phyloP scores from a whole-genome alignment of 2,888 invertebrate species.

The Melanargia galathea region DNA sequence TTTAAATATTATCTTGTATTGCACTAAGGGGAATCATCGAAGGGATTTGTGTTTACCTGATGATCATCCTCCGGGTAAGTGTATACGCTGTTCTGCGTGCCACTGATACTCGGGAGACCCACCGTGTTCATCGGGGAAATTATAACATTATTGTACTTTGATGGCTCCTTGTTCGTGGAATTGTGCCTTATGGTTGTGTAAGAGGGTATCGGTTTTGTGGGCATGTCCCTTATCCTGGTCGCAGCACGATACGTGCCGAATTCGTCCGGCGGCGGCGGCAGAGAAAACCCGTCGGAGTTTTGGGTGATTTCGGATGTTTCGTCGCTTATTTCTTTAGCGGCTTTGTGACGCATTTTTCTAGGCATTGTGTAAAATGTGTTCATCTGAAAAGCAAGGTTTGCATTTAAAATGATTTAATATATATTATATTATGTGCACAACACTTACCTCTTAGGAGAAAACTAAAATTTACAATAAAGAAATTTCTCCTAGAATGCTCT shows the following conservation, averaged over 20 bases:
- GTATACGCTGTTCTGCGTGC: conserved; percentile 60
- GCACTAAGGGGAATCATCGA: conserved; percentile 57
- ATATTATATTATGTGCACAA: no score
- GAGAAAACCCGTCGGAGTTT: conserved; percentile 71
- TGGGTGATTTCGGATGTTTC: conserved; percentile 72
- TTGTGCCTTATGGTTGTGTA: conserved; percentile 65
- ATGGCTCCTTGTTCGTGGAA: conserved; percentile 55
- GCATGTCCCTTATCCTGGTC: conserved; percentile 66
- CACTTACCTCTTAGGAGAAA: no score
- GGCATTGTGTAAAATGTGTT: conserved; percentile 78
- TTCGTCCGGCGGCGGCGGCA: conserved; percentile 77
- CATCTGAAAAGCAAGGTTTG: conserved; percentile 57
- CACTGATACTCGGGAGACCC: conserved; percentile 67
- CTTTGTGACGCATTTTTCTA: conserved; percentile 67
- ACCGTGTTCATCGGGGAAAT: conserved; percentile 71
- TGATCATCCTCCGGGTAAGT: conserved; percentile 70
- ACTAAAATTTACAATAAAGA: no score
- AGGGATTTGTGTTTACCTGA: conserved; percentile 72
- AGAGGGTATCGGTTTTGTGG: conserved; percentile 60
- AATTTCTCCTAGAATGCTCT: no score
- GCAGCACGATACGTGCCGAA: conserved; percentile 71
- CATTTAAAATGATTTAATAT: not conserved
- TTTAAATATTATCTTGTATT: conserved; percentile 17
- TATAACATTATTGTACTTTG: conserved; percentile 56
- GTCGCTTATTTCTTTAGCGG: conserved; percentile 67